phyloP scores from a whole-genome alignment of 2,113 vertebrate genomes.

The Conger conger region DNA sequence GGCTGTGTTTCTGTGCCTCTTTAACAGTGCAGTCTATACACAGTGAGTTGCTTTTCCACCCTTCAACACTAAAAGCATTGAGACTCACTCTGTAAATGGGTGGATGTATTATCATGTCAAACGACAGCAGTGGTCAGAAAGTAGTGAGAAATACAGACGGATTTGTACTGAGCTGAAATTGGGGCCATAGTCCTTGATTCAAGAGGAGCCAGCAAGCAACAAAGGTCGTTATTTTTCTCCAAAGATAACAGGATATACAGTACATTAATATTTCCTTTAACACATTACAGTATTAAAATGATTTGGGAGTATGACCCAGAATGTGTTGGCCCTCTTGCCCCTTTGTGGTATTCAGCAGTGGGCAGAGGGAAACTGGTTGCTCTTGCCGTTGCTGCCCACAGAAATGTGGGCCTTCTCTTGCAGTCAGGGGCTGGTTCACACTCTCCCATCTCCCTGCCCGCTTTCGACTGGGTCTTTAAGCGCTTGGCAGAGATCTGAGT shows the following conservation, averaged over 20 bases:
- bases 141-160: neutral
- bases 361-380: neutral
- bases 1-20: slow-evolving; percentile 8
- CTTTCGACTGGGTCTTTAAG: neutral
- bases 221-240: neutral
- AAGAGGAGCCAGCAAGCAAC: neutral
- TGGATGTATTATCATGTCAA: neutral
- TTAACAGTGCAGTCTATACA: neutral
- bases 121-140: neutral
- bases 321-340: neutral
- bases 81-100: neutral
- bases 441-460: neutral
- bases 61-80: neutral
- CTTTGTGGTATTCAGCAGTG: neutral
- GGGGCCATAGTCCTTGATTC: neutral
- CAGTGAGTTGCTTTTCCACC: neutral
- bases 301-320: neutral
- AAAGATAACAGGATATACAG: neutral
- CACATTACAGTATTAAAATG: neutral
- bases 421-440: neutral
- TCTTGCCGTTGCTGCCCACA: neutral
- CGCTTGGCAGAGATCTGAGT: slow-evolving; percentile 25
- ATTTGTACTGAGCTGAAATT: neutral
- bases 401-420: neutral
- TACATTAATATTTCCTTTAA: neutral